These are phyloP conservation scores for Ochropleura leucogaster DNA, from an alignment of 2,888 invertebrate species.

Conservation along the genomic window DNA sequence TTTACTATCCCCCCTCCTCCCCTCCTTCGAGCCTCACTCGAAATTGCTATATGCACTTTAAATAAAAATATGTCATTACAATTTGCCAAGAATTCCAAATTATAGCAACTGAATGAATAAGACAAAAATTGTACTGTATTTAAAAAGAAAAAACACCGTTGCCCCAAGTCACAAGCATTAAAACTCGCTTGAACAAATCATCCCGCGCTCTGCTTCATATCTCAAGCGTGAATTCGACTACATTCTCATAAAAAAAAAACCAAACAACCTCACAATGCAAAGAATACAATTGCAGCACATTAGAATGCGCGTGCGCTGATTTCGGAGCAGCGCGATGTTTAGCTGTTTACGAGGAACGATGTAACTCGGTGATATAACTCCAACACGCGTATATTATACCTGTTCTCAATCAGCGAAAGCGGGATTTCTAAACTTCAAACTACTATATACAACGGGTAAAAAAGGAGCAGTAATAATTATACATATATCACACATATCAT, in stretches of 20 bases:
- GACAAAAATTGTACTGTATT: not conserved
- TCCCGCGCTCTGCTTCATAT: not conserved
- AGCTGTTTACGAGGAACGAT: conserved; percentile 39
- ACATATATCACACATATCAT: too few species aligned
- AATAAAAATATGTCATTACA: not conserved
- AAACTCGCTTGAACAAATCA: not conserved
- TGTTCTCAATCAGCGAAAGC: conserved; percentile 56
- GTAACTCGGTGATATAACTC: conserved; percentile 65
- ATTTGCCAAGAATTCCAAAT: too few species aligned
- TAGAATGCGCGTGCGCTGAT: conserved; percentile 31
- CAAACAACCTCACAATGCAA: not conserved
- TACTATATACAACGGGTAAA: not conserved
- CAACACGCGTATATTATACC: conserved; percentile 42
- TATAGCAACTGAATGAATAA: not conserved
- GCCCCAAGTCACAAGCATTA: not conserved
- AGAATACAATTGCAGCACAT: conserved; percentile 11
- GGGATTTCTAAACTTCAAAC: conserved; percentile 34
- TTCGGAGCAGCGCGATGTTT: conserved; percentile 35
- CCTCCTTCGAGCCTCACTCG: too few species aligned
- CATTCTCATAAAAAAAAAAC: not conserved
- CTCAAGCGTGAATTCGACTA: accelerated
- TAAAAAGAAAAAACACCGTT: too few species aligned
- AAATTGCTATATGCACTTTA: not conserved
- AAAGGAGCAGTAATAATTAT: too few species aligned
- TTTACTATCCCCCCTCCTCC: too few species aligned